Base-by-base conservation (phyloP, 2,888 invertebrate species). In the Gymnosoma rotundatum region DNA sequence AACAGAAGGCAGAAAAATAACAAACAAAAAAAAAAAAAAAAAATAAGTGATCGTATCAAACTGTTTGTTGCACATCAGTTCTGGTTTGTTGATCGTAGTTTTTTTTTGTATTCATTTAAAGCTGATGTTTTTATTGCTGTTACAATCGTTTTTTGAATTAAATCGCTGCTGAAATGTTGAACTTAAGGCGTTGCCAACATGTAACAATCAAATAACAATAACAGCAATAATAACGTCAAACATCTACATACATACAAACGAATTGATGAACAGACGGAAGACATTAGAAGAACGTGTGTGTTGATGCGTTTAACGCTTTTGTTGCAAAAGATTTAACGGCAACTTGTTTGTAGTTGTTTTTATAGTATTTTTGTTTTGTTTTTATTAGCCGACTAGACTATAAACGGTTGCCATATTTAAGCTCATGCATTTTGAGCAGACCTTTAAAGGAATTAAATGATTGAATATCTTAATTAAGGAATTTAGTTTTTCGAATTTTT, bases 1-100 rank as follows among this genome's bases (percentile, higher is more conserved):
- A 63, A 54, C 25, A 38, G 9, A 36, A 63, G n/a, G 25, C 14
- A 48, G 16, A n/a, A n/a, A n/a, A n/a, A 25, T 25, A 25, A 25
- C 25, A 25, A 48, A 3, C 4, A 70, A 61, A 56, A 52, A 67
- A 76, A 70, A 75, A 86, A 69, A 7, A 66, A 80, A 74, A 72
- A 14, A 18, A 78, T 52, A 14, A 70, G 78, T 70, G 74, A 78
- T 78, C 74, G 74, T 63, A 80, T 76, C 72, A 76, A 80, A 81
- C 56, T 78, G 73, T 78, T 84, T 84, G 81, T 84, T 84, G 63
- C 84, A 84, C 78, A 81, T 84, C 84, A 84, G 84, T 84, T 84
- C 84, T 84, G 84, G 81, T 84, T 84, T 81, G 84, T 74, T 84
- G 83, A 70, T 54, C 75, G 75, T 82, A 74, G 10, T 42, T 42